Percentiles rank a stretch among this genome's conserved stretches.
phyloP scores from a whole-genome alignment of 2,113 vertebrate species.

The Python bivittatus region DNA sequence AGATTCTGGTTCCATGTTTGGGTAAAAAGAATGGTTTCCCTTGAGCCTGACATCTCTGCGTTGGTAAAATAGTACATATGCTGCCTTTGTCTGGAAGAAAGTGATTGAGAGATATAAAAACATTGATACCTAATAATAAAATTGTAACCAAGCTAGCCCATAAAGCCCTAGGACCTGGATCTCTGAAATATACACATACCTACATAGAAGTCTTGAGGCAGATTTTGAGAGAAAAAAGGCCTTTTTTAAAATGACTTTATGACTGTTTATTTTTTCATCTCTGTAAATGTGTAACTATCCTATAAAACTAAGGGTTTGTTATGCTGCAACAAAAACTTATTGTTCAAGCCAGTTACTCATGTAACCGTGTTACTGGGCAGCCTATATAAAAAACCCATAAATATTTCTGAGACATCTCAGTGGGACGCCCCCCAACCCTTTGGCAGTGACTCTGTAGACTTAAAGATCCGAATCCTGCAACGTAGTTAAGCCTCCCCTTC shows the following conservation, averaged over 20 bases:
- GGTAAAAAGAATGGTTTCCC: constrained; percentile 67
- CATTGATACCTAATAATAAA: constrained; percentile 3
- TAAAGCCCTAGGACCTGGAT: neutral
- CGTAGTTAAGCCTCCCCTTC: neutral
- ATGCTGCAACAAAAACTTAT: neutral
- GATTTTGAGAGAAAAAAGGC: neutral
- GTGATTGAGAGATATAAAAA: constrained; percentile 25
- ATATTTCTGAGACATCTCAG: neutral
- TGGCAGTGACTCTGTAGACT: neutral
- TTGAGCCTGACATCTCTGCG: constrained; percentile 80
- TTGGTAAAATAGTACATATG: constrained; percentile 98
- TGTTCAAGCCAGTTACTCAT: neutral
- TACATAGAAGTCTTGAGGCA: neutral
- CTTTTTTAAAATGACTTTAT: neutral
- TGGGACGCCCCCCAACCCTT: neutral
- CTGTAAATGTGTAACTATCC: neutral
- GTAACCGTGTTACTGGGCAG: neutral
- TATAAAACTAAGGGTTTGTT: neutral
- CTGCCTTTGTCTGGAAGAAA: constrained; percentile 91
- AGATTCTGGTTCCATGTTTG: constrained; percentile 69
- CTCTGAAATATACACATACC: neutral
- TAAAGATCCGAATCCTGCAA: neutral
- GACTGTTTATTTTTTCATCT: neutral
- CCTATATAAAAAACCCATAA: neutral
- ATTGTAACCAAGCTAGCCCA: constrained; percentile 72